These are phyloP conservation scores for Cherax destructor DNA, from an alignment of 1,140 invertebrate species.

Conservation along the genomic window DNA sequence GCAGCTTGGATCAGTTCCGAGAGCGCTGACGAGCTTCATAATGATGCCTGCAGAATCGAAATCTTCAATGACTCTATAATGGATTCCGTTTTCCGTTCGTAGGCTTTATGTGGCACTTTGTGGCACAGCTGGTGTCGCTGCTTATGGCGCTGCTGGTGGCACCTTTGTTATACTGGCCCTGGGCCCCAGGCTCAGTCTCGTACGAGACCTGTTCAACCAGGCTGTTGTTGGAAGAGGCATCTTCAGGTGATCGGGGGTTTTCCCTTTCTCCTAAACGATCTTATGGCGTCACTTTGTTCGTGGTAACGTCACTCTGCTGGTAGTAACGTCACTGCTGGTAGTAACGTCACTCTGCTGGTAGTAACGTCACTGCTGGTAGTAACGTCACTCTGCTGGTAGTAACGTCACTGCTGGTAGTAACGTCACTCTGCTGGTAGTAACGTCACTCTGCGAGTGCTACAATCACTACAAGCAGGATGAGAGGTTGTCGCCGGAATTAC, in stretches of 20 bases:
- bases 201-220: too few species aligned
- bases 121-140: not conserved
- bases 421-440: not conserved
- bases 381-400: not conserved
- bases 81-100: not conserved
- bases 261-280: not conserved
- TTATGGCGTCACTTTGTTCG: not conserved
- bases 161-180: too few species aligned
- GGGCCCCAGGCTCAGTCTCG: too few species aligned
- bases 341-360: too few species aligned
- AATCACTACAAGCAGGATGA: not conserved
- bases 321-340: too few species aligned
- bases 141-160: not conserved
- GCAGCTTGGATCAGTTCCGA: not conserved
- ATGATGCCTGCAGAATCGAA: not conserved
- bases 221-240: too few species aligned
- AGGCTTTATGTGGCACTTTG: not conserved
- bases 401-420: not conserved
- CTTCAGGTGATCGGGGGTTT: too few species aligned
- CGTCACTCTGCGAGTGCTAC: not conserved
- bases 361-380: too few species aligned
- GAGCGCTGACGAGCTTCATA: not conserved
- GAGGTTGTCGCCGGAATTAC: not conserved
- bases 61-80: not conserved
- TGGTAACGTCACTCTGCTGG: not conserved